Base-by-base conservation (phyloP, 2,888 invertebrate species). In the Gortyna flavago region DNA sequence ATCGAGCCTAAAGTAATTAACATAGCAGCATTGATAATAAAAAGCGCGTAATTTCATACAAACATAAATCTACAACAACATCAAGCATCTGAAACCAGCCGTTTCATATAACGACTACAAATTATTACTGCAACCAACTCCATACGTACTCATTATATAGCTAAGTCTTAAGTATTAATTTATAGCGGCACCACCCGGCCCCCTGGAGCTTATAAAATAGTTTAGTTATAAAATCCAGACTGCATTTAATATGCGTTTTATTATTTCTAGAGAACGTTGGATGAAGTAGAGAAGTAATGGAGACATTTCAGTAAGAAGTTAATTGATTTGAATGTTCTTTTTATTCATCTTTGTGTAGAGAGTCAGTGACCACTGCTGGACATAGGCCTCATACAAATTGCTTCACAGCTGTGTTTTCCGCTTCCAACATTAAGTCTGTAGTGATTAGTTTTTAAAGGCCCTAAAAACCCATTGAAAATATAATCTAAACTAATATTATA, bases 111-210 rank as follows among this genome's bases (percentile, higher is more conserved):
- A 84, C 72, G 75, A 61, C 73, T 68, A 61, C 62, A 82, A 75
- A 85, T 86, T 82, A 86, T 84, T 57, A 83, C 67, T 77, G 66
- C 65, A 72, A 75, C 81, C 62, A 59, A 78, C 78, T 64, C 85
- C 69, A 67, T 78, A 64, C n/a, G 69, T 86, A 73, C 87, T 85
- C 79, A 80, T 86, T 87, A 85, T 77, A 70, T 67, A 77, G 16
- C 61, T 59, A 78, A 83, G 78, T 48, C 83, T 57, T 72, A 67
- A 21, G 76, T 64, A 82, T 75, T 74, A 82, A 86, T 85, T 85
- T 77, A 87, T 80, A 75, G 68, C 69, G 21, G 64, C 61, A 54
- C 72, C 67, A 54, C 65, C 25, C 59, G 76, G 72, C 70, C 77
- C 74, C 77, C 57, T 35, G 69, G 74, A 70, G 78, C 66, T 85